Evolutionary conservation across 2,888 invertebrate genomes (phyloP).

Genomic region (Xestia ashworthii): DNA sequence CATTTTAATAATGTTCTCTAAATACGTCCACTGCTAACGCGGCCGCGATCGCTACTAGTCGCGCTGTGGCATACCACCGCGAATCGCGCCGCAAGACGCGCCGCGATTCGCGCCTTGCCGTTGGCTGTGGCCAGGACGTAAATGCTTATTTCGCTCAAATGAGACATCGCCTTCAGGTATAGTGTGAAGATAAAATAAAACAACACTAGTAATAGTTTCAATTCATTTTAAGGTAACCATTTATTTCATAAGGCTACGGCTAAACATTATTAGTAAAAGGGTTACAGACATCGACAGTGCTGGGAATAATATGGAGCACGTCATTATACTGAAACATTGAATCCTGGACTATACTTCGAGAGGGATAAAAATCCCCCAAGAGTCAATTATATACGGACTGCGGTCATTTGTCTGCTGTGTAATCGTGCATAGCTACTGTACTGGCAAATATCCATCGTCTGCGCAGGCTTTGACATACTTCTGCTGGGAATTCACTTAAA

Average conservation of each 20-base stretch:
- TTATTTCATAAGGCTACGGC: constrained; percentile 36
- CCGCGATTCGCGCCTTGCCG: too few species aligned
- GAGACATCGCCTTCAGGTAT: not conserved
- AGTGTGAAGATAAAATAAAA: constrained; percentile 25
- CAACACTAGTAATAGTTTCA: not conserved
- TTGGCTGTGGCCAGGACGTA: too few species aligned
- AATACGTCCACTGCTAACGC: too few species aligned
- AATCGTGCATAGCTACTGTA: not conserved
- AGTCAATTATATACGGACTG: not conserved
- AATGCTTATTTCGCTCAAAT: not conserved
- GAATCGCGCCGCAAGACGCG: too few species aligned
- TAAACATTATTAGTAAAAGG: constrained; percentile 5
- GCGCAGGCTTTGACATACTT: constrained; percentile 1
- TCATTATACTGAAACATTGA: not conserved
- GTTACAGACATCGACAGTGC: constrained; percentile 42
- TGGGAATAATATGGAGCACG: constrained; percentile 8
- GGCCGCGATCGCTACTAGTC: too few species aligned
- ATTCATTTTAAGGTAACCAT: constrained; percentile 11
- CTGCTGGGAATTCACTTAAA: constrained; percentile 8
- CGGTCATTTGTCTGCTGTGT: not conserved
- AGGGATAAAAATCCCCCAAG: not conserved
- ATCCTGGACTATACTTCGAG: not conserved
- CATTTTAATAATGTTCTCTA: too few species aligned
- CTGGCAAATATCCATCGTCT: not conserved
- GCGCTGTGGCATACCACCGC: too few species aligned